Evolutionary conservation across 2,888 invertebrate genomes (phyloP), one percentile per base, ranked within the genome.

Genomic region (Epirrhoe alternata): DNA sequence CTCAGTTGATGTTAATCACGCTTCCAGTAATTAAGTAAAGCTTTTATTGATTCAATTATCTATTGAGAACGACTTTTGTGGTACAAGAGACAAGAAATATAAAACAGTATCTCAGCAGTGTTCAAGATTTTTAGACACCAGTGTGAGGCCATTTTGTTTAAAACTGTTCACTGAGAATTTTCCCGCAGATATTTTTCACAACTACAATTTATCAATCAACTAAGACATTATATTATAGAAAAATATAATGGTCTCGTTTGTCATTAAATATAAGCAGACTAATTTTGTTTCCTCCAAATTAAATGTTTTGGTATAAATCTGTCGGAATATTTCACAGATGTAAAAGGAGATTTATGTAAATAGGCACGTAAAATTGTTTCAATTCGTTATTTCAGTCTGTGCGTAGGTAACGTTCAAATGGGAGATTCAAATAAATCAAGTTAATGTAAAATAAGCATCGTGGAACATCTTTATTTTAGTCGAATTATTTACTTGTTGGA

Each of bases 401-500:
- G 52, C 61, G 67, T 68, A 66, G 58, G 68, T 66, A 58, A 61
- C 59, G 59, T 35, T 51, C 8, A 62, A 72, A 69, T 64, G 33
- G 57, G 51, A 64, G 64, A 71, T 70, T 70, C 61, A 70, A 74
- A 75, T 79, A 76, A 78, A 82, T 79, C 75, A 76, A 70, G 64
- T 64, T 60, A 73, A 72, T 66, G 64, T 63, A 71, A 73, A 73
- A 68, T 66, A 66, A 69, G 61, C 74, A 77, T 74, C 68, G 74
- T 69, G 69, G 74, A 69, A 73, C 74, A 77, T 72, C 72, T 72
- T 69, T 73, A 73, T 69, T 77, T 73, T 71, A 60, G 68, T 63
- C 58, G 57, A 74, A 77, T 79, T 80, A 81, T 81, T 82, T 80
- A 79, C 77, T 77, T 68, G 64, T 59, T 47, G 51, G 62, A 65